Evolutionary conservation across 2,797 vertebrate genomes (phyloP).

Genomic region (Spinibarbus caldwelli): DNA sequence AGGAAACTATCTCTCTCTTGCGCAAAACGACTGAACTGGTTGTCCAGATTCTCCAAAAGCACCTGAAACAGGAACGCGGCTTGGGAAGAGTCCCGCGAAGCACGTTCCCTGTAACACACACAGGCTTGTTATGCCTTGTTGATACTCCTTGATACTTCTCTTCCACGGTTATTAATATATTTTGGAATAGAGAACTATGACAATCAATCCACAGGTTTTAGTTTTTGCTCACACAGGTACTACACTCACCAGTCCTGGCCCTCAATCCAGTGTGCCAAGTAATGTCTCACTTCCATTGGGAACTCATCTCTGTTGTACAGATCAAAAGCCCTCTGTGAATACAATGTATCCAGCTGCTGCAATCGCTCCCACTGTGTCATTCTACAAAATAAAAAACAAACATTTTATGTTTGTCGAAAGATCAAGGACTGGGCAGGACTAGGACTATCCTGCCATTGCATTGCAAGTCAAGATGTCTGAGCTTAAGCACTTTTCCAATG

Average conservation of each 20-base stretch:
- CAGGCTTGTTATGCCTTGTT: conserved; percentile 1
- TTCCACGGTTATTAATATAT: neutral
- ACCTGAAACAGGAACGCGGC: conserved; percentile 85
- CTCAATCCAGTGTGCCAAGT: conserved; percentile 90
- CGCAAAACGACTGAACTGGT: conserved; percentile 81
- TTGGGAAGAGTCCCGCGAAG: conserved; percentile 70
- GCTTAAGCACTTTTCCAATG: neutral
- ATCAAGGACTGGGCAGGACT: neutral
- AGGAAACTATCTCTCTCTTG: conserved; percentile 79
- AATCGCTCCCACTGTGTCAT: conserved; percentile 92
- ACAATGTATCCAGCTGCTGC: conserved; percentile 72
- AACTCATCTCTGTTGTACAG: conserved; percentile 82
- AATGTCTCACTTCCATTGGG: conserved; percentile 89
- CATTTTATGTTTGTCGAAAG: neutral
- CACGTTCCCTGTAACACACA: conserved; percentile 74
- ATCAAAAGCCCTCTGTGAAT: conserved; percentile 80
- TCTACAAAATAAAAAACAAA: conserved; percentile 52
- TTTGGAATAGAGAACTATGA: neutral
- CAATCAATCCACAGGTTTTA: neutral
- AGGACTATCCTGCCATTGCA: neutral
- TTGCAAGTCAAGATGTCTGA: neutral
- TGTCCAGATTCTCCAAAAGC: conserved; percentile 83
- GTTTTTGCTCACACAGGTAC: neutral
- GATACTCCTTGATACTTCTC: neutral
- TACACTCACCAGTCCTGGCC: conserved; percentile 88